Base-by-base conservation (phyloP, 2,797 vertebrate genomes). In the Sciurus vulgaris region DNA sequence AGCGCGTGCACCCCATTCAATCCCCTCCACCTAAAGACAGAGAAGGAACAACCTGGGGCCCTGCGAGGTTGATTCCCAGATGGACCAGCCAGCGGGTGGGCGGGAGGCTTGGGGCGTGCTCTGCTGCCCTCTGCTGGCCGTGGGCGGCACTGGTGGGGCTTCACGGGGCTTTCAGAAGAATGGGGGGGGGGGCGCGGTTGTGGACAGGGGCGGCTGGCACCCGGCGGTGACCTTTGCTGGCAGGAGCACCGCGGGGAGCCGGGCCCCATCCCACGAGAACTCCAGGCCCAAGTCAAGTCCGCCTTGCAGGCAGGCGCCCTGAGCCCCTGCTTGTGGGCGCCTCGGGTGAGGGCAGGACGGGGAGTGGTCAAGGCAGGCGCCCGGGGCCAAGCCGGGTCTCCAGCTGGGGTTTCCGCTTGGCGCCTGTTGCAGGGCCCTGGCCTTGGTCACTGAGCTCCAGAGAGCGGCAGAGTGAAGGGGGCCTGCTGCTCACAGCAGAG, bases 51-150 rank as follows among this genome's bases (percentile, higher is more conserved):
- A 22, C 6, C 56, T 56, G 17, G 44, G 41, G 33, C 15, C 22
- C 17, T 11, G 33, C 4, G 3, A 22, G 56, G 56, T 47, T 33
- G 17, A 74, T 28, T 74, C 44, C 69, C 18, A 9, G 73, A 86
- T 3, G 38, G 38, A 38, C 38, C 38, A 3, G 38, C 38, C 38
- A 38, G 38, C 38, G 38, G 38, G 38, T 38, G 38, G 38, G 38
- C 38, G 22, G 20, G 8, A 88, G 6, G 14, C 33, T 93, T 86
- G 13, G 83, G 10, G 41, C 59, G 83, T 95, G n/a, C 56, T 95
- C 72, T 97, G 86, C 97, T 96, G 97, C 95, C 83, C 95, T 93
- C 97, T 97, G 20, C 89, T 91, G 97, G 86, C 59, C 76, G 5
- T 3, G 3, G 0, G 59, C 28, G 88, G 72, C 82, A 69, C 18